Conservation (phyloP, 2,113 vertebrate species). For the Mus spicilegus region DNA sequence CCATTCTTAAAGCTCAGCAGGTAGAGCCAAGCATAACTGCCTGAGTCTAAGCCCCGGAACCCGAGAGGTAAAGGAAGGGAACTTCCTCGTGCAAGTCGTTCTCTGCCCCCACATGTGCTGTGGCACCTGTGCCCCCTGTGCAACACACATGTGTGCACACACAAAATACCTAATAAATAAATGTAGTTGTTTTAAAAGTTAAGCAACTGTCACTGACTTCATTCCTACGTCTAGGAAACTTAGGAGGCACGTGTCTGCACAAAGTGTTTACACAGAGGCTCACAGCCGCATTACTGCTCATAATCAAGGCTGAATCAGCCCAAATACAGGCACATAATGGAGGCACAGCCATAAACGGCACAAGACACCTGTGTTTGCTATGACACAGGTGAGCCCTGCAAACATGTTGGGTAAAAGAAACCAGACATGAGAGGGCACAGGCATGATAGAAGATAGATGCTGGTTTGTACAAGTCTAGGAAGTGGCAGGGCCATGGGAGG, state of each 20-base stretch:
- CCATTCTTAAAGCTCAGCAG: background rate
- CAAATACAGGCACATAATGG: too few species aligned
- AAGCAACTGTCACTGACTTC: background rate
- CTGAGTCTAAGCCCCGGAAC: background rate
- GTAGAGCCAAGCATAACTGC: background rate
- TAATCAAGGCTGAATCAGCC: background rate
- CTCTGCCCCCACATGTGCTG: background rate
- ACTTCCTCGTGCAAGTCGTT: background rate
- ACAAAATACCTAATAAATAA: background rate
- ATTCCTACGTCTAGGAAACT: background rate
- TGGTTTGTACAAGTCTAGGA: background rate
- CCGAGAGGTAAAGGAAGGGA: background rate
- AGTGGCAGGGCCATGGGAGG: background rate
- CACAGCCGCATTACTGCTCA: background rate
- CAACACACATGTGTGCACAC: background rate
- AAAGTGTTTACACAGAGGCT: background rate
- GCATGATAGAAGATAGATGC: conserved; percentile 69
- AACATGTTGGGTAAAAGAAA: too few species aligned
- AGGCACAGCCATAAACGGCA: too few species aligned
- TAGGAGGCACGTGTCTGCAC: background rate
- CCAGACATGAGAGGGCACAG: too few species aligned
- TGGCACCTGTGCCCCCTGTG: background rate
- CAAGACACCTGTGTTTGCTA: too few species aligned
- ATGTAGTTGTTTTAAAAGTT: background rate
- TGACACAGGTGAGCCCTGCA: too few species aligned